Evolutionary conservation across 2,888 invertebrate species (phyloP), one percentile per base, ranked within the genome.

Genomic region (Drosophila flavopinicola): DNA sequence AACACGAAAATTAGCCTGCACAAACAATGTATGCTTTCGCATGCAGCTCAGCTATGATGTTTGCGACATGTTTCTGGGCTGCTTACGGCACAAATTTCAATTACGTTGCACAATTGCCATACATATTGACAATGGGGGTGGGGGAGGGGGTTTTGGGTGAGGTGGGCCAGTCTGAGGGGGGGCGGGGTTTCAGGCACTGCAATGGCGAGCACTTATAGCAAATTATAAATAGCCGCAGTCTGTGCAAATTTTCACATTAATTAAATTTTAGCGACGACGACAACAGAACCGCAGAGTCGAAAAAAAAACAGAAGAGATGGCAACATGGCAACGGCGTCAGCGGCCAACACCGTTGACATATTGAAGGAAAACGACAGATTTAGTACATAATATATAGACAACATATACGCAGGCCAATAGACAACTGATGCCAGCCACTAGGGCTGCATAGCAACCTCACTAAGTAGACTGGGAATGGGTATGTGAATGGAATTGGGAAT

Each of bases 231-330:
- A 87, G 88, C 83, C 72, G 39, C 77, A 76, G 86, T 87, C 88
- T 87, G 87, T 85, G 87, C 85, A 87, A 87, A 87, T 88, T 87
- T 87, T 88, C 86, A 87, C 88, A 88, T 87, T 88, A 87, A 87
- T 87, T 87, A 88, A 85, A 87, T 88, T 86, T 88, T 74, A 78
- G 75, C 83, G 51, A 71, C 85, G 63, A 74, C 74, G 59, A 78
- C 69, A 65, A 45, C 66, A 51, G 48, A 53, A 52, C 58, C 59
- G 53, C 39, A 44, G 23, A 48, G 32, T 48, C 69, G 51, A 48
- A 53, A 63, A 51, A 66, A 54, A 42, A 42, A 11, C n/a, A 30
- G 4, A 32, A 66, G 44, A 66, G 32, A 30, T 54, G 37, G 53
- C 54, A 44, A n/a, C n/a, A 35, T 59, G 45, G 51, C 39, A 32